Base-by-base conservation (phyloP, 2,797 vertebrate genomes). In the Parotocinclus haroldoi region DNA sequence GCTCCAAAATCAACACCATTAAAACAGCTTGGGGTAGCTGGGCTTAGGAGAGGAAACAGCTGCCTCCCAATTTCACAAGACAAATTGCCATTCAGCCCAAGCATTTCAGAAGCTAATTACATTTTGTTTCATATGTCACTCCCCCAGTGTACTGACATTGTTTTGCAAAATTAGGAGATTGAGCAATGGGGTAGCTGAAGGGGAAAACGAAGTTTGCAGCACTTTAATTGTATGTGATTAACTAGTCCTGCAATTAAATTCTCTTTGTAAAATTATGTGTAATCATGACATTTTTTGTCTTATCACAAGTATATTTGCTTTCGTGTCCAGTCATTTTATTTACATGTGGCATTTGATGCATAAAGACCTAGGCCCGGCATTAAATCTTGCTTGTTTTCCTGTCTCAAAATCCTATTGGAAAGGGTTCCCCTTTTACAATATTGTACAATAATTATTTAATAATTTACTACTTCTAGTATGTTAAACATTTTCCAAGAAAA, bases 41-140 rank as follows among this genome's bases (percentile, higher is more conserved):
- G 40, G 70, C 55, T 63, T 44, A 53, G 42, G 53, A 38, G 42
- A 54, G 60, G 67, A 71, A 76, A 78, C 78, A 75, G 72, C 68
- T 75, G 75, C 65, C 66, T 78, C 75, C 72, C 66, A 78, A 71
- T 78, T 75, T 74, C 68, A 68, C 38, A 67, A 72, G 72, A 77
- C 80, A 81, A 71, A 77, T 75, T 79, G 74, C 65, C 52, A 66
- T 78, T 75, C 70, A 73, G 55, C 58, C 69, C 62, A 66, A 77
- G 74, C 69, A 74, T 78, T 78, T 72, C 73, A 52, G 74, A 76
- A 72, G 50, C 74, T 78, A 80, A 80, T 77, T 74, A 72, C 57
- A 77, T 75, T 77, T 75, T 61, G 68, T 75, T 72, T 71, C 71
- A 62, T 74, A 63, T 77, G 75, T 73, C 67, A 76, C 71, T 77